Evolutionary conservation across 2,888 invertebrate species (phyloP), one percentile per base, ranked within the genome.

Genomic region (Phania funesta): DNA sequence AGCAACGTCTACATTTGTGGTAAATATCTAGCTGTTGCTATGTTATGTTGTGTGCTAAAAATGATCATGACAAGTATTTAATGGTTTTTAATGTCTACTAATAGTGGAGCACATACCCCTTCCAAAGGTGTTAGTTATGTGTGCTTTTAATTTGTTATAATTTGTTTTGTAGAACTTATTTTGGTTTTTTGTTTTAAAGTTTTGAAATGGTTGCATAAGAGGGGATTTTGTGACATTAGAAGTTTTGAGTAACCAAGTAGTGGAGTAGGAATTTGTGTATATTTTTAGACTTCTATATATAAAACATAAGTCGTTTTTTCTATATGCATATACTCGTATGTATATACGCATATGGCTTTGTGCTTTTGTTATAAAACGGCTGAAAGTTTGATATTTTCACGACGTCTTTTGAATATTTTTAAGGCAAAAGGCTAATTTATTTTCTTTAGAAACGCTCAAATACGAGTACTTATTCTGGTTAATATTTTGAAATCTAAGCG

Each of bases 51-150:
- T 68, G 71, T 58, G 54, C 68, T 56, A 64, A 78, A 82, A 74
- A 56, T 58, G 62, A 78, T 77, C 81, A 82, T 74, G 74, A 78
- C 81, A 82, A 74, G 77, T 82, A 74, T 82, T 82, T 82, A 82
- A 81, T 77, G 68, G 77, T 8, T 68, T 81, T 73, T 77, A 81
- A 82, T 77, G 77, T 68, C 68, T 73, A 32, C 74, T 70, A 74
- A 74, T 77, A 77, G 56, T 62, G 48, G 46, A 38, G 64, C 8
- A 71, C 22, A 75, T 48, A 58, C 29, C 32, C 65, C 38, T 38
- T 35, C 38, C 11, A 52, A 64, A 77, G 70, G 77, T 77, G 70
- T 77, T 70, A 35, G 54, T 54, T 48, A 70, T 64, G 54, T 38
- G 54, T 41, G 48, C 29, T 62, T 74, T 68, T 67, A 77, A 81